Conservation (phyloP, 2,113 vertebrate species). For the Nymphicus hollandicus region DNA sequence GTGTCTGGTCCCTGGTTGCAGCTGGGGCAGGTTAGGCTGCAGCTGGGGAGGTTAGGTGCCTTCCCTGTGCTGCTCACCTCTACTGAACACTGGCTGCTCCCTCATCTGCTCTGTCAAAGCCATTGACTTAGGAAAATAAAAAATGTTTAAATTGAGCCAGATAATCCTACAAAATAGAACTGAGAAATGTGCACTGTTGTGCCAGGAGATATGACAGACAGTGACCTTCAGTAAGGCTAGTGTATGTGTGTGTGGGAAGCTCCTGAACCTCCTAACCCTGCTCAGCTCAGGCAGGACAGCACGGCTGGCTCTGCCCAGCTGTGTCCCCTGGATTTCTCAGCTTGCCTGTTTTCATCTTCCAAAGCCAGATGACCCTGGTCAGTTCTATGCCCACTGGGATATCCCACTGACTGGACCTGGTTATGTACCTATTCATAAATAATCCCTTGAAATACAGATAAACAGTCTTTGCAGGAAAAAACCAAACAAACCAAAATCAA, state of each 20-base stretch:
- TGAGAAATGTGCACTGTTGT: rapidly evolving
- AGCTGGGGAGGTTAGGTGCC: neutral
- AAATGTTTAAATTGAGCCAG: neutral
- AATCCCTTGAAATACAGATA: neutral
- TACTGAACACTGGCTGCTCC: neutral
- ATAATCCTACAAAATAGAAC: neutral
- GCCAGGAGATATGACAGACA: neutral
- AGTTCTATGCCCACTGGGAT: neutral
- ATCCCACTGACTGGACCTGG: neutral
- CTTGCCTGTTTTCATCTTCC: neutral
- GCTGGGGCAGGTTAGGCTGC: neutral
- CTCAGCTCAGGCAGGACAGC: neutral
- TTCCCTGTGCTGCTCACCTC: neutral
- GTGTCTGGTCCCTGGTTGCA: neutral
- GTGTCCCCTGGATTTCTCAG: neutral
- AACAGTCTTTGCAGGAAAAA: neutral
- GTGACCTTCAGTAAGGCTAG: neutral
- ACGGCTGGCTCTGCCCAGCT: neutral
- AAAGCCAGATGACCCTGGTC: neutral
- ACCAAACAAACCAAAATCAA: neutral
- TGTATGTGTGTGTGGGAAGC: neutral
- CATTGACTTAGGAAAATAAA: neutral
- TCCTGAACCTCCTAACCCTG: neutral
- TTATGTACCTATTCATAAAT: neutral
- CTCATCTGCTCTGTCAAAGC: neutral